Conservation (phyloP, 2,888 invertebrate species). For the Steinernema scapterisci region DNA sequence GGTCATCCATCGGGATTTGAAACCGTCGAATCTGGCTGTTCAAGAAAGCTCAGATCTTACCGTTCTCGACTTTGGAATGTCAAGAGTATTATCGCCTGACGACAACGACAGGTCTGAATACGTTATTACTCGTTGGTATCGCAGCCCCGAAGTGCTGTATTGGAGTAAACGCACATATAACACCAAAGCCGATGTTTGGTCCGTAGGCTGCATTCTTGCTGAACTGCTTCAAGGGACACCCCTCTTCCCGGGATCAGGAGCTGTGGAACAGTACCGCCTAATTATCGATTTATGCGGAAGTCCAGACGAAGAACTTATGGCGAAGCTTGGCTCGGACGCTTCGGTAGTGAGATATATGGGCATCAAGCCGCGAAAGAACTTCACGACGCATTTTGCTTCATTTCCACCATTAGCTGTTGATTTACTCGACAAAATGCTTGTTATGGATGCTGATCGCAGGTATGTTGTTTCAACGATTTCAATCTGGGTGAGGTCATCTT, state of each 20-base stretch:
- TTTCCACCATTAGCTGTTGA: constrained; percentile 47
- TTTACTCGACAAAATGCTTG: constrained; percentile 59
- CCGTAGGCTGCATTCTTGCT: constrained; percentile 65
- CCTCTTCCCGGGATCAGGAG: constrained; percentile 58
- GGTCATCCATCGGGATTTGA: constrained; percentile 65
- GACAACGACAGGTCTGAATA: constrained; percentile 60
- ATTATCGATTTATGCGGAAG: constrained; percentile 61
- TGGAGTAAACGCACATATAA: constrained; percentile 55
- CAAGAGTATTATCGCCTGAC: constrained; percentile 50
- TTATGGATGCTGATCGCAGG: constrained; percentile 61
- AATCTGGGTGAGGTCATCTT: too few relatives aligned
- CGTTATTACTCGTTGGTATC: constrained; percentile 64
- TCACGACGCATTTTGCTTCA: constrained; percentile 36
- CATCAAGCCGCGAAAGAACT: constrained; percentile 48
- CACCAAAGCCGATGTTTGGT: constrained; percentile 62
- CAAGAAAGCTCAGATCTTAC: constrained; percentile 57
- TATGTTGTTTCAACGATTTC: constrained; percentile 5
- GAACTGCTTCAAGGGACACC: constrained; percentile 57
- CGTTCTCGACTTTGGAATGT: constrained; percentile 63
- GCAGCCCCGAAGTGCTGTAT: constrained; percentile 65
- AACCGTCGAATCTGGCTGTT: constrained; percentile 62
- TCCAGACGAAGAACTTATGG: constrained; percentile 55
- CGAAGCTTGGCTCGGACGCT: constrained; percentile 58
- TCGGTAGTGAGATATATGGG: constrained; percentile 50
- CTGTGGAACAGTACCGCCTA: constrained; percentile 55